These are phyloP conservation scores for Saccopteryx bilineata DNA, from an alignment of 2,113 vertebrate genomes.

Conservation along the genomic window DNA sequence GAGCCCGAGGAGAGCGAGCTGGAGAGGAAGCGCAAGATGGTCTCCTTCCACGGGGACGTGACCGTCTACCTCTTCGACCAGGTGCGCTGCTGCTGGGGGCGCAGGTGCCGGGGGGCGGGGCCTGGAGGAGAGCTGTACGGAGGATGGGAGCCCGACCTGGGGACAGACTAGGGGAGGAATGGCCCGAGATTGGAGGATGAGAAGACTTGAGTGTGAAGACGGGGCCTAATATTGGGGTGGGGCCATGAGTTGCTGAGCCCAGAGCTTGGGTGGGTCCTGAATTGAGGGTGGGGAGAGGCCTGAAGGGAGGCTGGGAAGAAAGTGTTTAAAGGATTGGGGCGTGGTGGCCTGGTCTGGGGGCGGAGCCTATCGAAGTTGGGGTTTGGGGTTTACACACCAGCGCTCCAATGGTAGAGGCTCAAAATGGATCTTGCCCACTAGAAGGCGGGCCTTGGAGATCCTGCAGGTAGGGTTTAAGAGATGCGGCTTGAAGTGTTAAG, in stretches of 20 bases:
- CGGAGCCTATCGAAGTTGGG: not conserved
- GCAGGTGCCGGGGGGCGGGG: slow-evolving; percentile 80
- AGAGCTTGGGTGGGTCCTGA: not conserved
- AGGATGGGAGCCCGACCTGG: not conserved
- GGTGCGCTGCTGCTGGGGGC: slow-evolving; percentile 83
- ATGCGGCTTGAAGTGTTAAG: not conserved
- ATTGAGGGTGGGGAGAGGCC: not conserved
- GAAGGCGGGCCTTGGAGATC: not conserved
- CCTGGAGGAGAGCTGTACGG: not conserved
- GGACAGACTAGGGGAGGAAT: not conserved
- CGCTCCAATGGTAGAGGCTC: not conserved
- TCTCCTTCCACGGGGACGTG: slow-evolving; percentile 93
- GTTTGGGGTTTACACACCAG: not conserved
- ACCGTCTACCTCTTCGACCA: slow-evolving; percentile 96
- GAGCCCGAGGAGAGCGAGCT: slow-evolving; percentile 91
- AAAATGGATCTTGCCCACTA: not conserved
- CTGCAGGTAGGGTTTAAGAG: not conserved
- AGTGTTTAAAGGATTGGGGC: not conserved
- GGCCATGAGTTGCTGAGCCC: not conserved
- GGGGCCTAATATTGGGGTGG: not conserved
- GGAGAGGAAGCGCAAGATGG: slow-evolving; percentile 92
- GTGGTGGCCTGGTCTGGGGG: not conserved
- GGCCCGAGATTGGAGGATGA: not conserved
- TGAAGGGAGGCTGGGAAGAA: not conserved
- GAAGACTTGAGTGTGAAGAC: not conserved